phyloP scores from a whole-genome alignment of 2,888 invertebrate species.

The Pimpla rufipes region DNA sequence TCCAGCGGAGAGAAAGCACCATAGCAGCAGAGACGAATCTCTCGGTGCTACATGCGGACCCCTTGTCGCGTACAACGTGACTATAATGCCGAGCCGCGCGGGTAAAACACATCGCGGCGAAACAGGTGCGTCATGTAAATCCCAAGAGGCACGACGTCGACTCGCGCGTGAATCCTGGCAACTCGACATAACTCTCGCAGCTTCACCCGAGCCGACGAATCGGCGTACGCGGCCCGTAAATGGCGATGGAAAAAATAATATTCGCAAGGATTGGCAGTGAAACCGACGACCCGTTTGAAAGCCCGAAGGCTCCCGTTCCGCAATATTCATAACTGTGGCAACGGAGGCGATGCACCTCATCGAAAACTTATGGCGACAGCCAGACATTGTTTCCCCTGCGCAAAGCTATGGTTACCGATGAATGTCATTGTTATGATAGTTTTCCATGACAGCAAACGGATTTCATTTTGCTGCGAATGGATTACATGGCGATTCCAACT shows the following conservation, averaged over 20 bases:
- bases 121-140: constrained; percentile 67
- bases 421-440: too few species aligned
- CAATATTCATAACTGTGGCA: neutral
- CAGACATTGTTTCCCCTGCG: too few species aligned
- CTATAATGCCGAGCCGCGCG: neutral
- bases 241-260: constrained; percentile 4
- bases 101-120: constrained; percentile 18
- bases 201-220: neutral
- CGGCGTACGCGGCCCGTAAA: neutral
- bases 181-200: constrained; percentile 38
- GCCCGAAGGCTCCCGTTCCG: neutral
- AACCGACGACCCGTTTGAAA: neutral
- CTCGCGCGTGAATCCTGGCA: constrained; percentile 42
- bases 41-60: constrained; percentile 2
- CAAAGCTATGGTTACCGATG: too few species aligned
- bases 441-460: too few species aligned
- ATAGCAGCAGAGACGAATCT: constrained; percentile 56
- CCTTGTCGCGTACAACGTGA: constrained; percentile 28
- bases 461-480: too few species aligned
- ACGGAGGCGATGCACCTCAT: too few species aligned
- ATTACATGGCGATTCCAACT: too few species aligned
- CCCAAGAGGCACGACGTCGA: constrained; percentile 29
- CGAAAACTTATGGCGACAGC: too few species aligned
- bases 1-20: constrained; percentile 53
- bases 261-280: constrained; percentile 10